Conservation (phyloP, 2,888 invertebrate genomes). For the Drosophila vallismaia region DNA sequence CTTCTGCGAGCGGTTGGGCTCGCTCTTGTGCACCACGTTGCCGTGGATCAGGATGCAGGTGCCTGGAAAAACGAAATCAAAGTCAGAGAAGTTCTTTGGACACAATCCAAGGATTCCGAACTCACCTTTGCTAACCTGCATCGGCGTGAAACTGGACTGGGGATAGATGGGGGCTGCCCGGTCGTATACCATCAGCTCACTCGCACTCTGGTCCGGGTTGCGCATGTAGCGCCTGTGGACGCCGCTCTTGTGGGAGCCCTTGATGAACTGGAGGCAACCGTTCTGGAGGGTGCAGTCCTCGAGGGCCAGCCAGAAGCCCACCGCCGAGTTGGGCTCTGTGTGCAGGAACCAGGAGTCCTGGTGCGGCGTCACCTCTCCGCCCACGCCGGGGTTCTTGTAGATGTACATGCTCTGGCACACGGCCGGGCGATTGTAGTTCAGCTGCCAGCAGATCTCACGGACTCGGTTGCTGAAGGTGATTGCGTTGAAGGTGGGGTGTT, state of each 20-base stretch:
- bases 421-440: constrained; percentile 91
- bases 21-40: constrained; percentile 96
- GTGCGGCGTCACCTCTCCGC: constrained; percentile 92
- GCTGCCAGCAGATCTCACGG: constrained; percentile 89
- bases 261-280: constrained; percentile 96
- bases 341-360: constrained; percentile 95
- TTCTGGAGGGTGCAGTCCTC: constrained; percentile 97
- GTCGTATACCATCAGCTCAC: constrained; percentile 88
- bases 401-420: constrained; percentile 99
- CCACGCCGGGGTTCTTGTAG: constrained; percentile 96
- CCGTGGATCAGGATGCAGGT: constrained; percentile 95
- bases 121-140: constrained; percentile 93
- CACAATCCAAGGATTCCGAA: not conserved
- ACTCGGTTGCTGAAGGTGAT: constrained; percentile 94
- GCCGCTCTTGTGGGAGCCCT: constrained; percentile 95
- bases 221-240: constrained; percentile 88
- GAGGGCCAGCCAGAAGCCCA: constrained; percentile 98
- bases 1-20: constrained; percentile 90
- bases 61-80: constrained; percentile 85
- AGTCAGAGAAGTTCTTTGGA: not conserved
- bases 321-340: constrained; percentile 91
- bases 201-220: constrained; percentile 87
- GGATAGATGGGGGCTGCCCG: constrained; percentile 89
- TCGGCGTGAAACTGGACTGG: constrained; percentile 89
- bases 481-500: constrained; percentile 88